phyloP scores from a whole-genome alignment of 1,140 invertebrate genomes.

The Drosophila fuyamai region DNA sequence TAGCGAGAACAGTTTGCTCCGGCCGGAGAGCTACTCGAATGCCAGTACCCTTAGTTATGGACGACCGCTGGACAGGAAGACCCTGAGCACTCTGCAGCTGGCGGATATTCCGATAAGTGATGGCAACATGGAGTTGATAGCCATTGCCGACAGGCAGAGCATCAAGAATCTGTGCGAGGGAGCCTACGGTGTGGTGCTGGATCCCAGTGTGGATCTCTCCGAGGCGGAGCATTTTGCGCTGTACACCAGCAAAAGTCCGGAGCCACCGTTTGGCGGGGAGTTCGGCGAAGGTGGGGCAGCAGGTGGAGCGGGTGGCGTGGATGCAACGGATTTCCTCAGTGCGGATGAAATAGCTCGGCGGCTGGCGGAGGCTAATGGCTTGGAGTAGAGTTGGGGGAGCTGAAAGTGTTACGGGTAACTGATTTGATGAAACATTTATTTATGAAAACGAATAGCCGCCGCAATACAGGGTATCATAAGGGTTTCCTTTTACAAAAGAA shows the following conservation, averaged over 20 bases:
- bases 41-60: conserved; percentile 77
- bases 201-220: conserved; percentile 88
- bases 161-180: conserved; percentile 81
- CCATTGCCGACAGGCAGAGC: conserved; percentile 83
- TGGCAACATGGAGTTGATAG: conserved; percentile 83
- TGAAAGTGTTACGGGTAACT: conserved; percentile 1
- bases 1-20: conserved; percentile 67
- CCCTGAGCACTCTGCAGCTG: conserved; percentile 81
- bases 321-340: conserved; percentile 87
- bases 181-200: conserved; percentile 74
- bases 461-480: too few species aligned
- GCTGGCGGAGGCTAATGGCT: conserved; percentile 73
- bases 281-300: conserved; percentile 88
- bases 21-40: conserved; percentile 74
- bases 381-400: conserved; percentile 37
- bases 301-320: conserved; percentile 79
- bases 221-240: conserved; percentile 94
- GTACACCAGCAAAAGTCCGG: conserved; percentile 92
- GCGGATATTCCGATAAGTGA: conserved; percentile 82
- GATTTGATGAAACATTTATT: neutral
- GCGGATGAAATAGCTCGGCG: conserved; percentile 77
- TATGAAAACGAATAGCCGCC: too few species aligned
- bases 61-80: conserved; percentile 77
- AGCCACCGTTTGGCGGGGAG: conserved; percentile 92
- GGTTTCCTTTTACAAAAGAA: too few species aligned